Base-by-base conservation (phyloP, 2,797 vertebrate species). In the Enteromius anoplus region DNA sequence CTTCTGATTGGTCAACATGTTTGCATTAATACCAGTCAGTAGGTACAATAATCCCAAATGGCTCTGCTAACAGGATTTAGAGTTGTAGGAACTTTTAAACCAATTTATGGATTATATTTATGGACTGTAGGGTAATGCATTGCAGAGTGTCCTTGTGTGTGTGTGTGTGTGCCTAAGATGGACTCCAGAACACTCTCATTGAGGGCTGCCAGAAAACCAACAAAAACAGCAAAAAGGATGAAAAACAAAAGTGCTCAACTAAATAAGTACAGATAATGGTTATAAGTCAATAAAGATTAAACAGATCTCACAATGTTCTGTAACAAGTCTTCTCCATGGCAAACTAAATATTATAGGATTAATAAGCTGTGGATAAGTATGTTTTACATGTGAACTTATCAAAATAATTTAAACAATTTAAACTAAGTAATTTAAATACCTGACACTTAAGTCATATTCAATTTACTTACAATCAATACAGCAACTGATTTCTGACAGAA, bases 1-100 rank as follows among this genome's bases (percentile, higher is more conserved):
- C 77, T 66, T 62, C 17, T 2, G 37, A 47, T 45, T 47, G 58
- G 75, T 77, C 37, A 62, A 14, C 21, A 23, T 29, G 58, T 62
- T 64, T 77, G 34, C 23, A 34, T 75, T 26, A 23, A 51, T 51
- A n/a, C 17, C 2, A 26, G 17, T 65, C 26, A 66, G 45, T 2
- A 78, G 29, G 60, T 51, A n/a, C 45, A 65, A 37, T 37, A 51
- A 66, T 78, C 62, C 62, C 76, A 78, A 78, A 66, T n/a, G 29
- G 12, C 76, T 51, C 42, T 5, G 19, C 19, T 66, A 65, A 66
- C 62, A 23, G 62, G 62, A 78, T 78, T 78, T 66, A 14, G 19
- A 78, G 45, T 9, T 66, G 66, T 23, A 53, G 40, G 40, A 47
- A 65, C 40, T 29, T 78, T 64, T 65, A 78, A 78, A 34, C 58